Base-by-base conservation (phyloP, 2,888 invertebrate species). In the Acronicta leporina region DNA sequence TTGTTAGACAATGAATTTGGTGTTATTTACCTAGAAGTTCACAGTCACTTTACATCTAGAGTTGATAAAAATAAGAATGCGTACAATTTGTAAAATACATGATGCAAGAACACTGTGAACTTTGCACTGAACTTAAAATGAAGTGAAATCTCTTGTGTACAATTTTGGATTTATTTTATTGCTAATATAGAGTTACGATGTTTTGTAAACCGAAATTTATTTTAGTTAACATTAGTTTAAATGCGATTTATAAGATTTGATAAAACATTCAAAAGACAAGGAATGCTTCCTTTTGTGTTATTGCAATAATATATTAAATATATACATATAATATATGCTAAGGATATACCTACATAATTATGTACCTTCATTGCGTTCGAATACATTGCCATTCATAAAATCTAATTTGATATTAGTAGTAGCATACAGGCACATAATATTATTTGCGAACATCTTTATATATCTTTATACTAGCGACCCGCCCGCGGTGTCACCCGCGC, bases 41-140 rank as follows among this genome's bases (percentile, higher is more conserved):
- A 78, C 76, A 75, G 63, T 70, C 68, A 75, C 63, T 63, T 75
- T 62, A 64, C 50, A 61, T 64, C 53, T 73, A 76, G 71, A 73
- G 70, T 69, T 70, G 57, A 65, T 63, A 67, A 53, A 68, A 62
- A 63, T 55, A 69, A 73, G 48, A 69, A 73, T 48, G 74, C 74
- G 74, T 77, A 79, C 79, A 77, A 77, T 71, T 73, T 46, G 58
- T 49, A 56, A 75, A 77, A 70, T 64, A 75, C 61, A 72, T 73
- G 70, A 73, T 73, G 68, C 76, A 78, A 82, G 6, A 79, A 80
- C 87, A 88, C 85, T 80, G 85, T 88, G 87, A 88, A 89, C 83
- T 82, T 83, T 84, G 84, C 86, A 90, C 87, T 84, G 75, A 85
- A 80, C 77, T 58, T 69, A 75, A 64, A 77, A 79, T 73, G 74